Conservation (phyloP, 2,797 vertebrate genomes). For the Arnoldichthys spilopterus region DNA sequence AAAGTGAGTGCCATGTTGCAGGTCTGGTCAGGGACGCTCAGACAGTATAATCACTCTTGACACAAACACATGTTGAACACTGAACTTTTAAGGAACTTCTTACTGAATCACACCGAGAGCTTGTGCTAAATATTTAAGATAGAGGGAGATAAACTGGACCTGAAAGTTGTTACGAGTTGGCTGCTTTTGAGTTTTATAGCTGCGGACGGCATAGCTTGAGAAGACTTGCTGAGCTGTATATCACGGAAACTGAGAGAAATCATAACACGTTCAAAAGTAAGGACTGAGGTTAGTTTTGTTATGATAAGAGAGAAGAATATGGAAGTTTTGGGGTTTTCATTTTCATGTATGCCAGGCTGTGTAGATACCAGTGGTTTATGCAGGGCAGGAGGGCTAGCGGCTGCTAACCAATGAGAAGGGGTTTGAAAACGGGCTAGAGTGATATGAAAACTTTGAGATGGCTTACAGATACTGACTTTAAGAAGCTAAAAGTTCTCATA, state of each 20-base stretch:
- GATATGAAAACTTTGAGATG: background rate
- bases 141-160: background rate
- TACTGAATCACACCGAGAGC: background rate
- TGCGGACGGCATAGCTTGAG: background rate
- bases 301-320: background rate
- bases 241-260: constrained; percentile 42
- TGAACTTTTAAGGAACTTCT: background rate
- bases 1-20: background rate
- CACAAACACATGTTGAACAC: background rate
- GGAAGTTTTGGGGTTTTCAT: background rate
- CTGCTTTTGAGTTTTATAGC: constrained; percentile 8
- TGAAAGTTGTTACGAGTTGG: background rate
- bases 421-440: background rate
- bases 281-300: constrained; percentile 27
- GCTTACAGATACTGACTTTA: background rate
- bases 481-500: no score
- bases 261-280: background rate
- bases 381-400: background rate
- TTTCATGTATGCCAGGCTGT: background rate
- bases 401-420: background rate
- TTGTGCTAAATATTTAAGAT: background rate
- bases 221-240: constrained; percentile 13
- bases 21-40: background rate
- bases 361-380: background rate
- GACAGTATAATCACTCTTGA: background rate